These are phyloP conservation scores for Macaria liturata DNA, from an alignment of 2,888 invertebrate species.

Conservation along the genomic window DNA sequence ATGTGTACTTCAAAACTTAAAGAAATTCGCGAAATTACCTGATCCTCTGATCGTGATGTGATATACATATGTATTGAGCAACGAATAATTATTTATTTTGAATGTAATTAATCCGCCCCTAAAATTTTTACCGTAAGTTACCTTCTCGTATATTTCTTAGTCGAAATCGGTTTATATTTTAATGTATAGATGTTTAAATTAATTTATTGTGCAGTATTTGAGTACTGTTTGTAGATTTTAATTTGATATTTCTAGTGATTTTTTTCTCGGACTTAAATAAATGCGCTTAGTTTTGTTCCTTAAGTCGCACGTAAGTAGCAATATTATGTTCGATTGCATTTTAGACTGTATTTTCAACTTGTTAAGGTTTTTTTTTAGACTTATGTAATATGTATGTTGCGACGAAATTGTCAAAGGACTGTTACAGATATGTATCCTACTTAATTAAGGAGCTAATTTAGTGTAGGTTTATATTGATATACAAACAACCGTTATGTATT, in stretches of 20 bases:
- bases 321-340: slow-evolving; percentile 22
- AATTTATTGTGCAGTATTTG: slow-evolving; percentile 53
- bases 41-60: too few relatives aligned
- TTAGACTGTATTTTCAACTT: slow-evolving; percentile 16
- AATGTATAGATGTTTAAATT: slow-evolving; percentile 33
- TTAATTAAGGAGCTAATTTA: slow-evolving; percentile 1
- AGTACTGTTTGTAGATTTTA: slow-evolving; percentile 43
- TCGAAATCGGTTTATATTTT: slow-evolving; percentile 29
- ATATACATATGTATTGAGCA: too few relatives aligned
- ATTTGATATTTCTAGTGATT: slow-evolving; percentile 19
- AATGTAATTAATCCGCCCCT: too few relatives aligned
- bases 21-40: too few relatives aligned
- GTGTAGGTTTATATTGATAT: slow-evolving; percentile 1
- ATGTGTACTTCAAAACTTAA: too few relatives aligned
- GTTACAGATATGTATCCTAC: slow-evolving; percentile 5
- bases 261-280: slow-evolving; percentile 28
- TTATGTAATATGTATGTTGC: slow-evolving; percentile 1
- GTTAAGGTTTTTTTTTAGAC: background rate
- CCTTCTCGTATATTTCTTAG: slow-evolving; percentile 10
- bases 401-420: slow-evolving; percentile 13
- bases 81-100: too few relatives aligned
- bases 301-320: slow-evolving; percentile 9
- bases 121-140: too few relatives aligned
- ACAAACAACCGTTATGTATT: too few relatives aligned
- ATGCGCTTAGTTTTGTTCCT: slow-evolving; percentile 21